phyloP scores from a whole-genome alignment of 2,888 invertebrate species.

The Melitaea athalia region DNA sequence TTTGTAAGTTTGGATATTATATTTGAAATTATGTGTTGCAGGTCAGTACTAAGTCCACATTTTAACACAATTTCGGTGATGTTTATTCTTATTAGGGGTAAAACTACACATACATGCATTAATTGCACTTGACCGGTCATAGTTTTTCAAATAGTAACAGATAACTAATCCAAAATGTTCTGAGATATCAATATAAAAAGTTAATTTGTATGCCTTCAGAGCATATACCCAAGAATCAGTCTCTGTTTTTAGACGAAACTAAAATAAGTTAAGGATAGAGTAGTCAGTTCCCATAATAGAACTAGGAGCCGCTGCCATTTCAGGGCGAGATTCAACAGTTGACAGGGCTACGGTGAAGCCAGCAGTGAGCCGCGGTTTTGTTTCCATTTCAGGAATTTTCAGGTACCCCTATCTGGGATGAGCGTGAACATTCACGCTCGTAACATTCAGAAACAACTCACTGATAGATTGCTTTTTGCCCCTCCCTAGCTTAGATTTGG shows the following conservation, averaged over 20 bases:
- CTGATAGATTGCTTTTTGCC: conserved; percentile 83
- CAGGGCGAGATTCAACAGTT: conserved; percentile 82
- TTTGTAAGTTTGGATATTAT: conserved; percentile 38
- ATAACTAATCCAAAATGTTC: conserved; percentile 7
- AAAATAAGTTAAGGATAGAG: conserved; percentile 11
- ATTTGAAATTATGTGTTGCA: conserved; percentile 74
- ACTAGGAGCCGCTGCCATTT: conserved; percentile 69
- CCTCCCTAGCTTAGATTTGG: conserved; percentile 83
- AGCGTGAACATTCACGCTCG: conserved; percentile 73
- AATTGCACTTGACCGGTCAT: conserved; percentile 13
- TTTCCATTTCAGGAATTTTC: conserved; percentile 81
- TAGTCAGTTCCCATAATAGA: conserved; percentile 62
- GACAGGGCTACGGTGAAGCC: conserved; percentile 78
- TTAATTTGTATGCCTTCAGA: conserved; percentile 13
- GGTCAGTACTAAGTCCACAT: conserved; percentile 70
- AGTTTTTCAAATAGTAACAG: conserved; percentile 3
- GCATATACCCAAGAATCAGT: not conserved
- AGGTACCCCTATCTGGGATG: conserved; percentile 74
- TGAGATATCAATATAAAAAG: not conserved
- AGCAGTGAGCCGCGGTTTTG: conserved; percentile 76
- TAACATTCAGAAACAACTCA: conserved; percentile 71
- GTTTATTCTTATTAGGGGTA: conserved; percentile 30
- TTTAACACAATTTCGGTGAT: conserved; percentile 43
- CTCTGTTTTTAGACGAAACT: not conserved
- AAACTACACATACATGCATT: conserved; percentile 16